Evolutionary conservation across 1,140 invertebrate genomes (phyloP), one percentile per base, ranked within the genome.

Genomic region (Oncopodura yosiiana): DNA sequence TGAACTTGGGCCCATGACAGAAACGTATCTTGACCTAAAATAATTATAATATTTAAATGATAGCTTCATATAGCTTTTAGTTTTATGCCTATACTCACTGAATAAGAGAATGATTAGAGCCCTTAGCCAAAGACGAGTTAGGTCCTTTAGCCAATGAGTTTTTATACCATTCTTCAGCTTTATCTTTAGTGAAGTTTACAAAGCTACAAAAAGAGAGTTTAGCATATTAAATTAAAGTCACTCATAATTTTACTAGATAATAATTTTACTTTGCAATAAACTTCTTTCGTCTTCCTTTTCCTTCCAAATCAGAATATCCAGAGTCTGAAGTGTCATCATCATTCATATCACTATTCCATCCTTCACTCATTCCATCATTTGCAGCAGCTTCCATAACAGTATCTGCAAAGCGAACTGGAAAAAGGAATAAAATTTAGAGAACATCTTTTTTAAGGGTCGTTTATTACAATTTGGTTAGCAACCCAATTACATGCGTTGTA

Each of bases 271-370:
- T 60, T 23, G 51, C 36, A 44, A 62, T 49, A 42, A 58, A 62
- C 27, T 57, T 59, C 42, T 62, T 59, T 53, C 59, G 59, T 41
- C 56, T 48, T 36, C 39, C 12, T 38, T 54, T 59, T 18, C 38
- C 27, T 30, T 59, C 61, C n/a, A 58, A 27, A 26, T 62, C 60
- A 53, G 44, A 62, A 43, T 59, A 62, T 29, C 56, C 61, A 3
- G 53, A 56, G 36, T 59, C 56, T 26, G 54, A 49, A 43, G 57
- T 62, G 24, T 62, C 52, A 2, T 52, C 27, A 5, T 55, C 34
- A 19, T 55, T 27, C 8, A 8, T 3, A 29, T 8, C 14, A 9
- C 14, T 9, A 34, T 34, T 34, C 6, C 6, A 34, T 9, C 6
- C 30, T 34, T 34, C 30, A 8, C 34, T 49, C 11, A 23, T 45